A percentile compares a stretch with the other conserved stretches of the same genome.
phyloP scores from a whole-genome alignment of 2,888 invertebrate species.

The Rosalia funebris region DNA sequence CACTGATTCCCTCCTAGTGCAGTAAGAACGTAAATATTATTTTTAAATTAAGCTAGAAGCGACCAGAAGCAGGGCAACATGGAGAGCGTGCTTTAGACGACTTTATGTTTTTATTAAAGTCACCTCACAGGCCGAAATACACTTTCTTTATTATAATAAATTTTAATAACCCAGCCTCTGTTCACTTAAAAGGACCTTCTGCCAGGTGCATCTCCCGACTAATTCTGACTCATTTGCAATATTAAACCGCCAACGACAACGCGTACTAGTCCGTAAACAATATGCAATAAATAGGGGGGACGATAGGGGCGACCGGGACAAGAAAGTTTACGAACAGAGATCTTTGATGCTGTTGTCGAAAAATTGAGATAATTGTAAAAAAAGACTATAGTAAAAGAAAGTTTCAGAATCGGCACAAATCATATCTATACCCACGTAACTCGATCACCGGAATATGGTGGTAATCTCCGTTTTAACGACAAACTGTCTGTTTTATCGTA shows the following conservation, averaged over 20 bases:
- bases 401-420: neutral
- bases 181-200: constrained; percentile 20
- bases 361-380: neutral
- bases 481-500: no score
- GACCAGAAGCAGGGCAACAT: neutral
- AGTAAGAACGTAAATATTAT: no score
- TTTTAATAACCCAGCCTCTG: constrained; percentile 32
- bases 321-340: neutral
- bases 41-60: no score
- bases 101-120: constrained; percentile 28
- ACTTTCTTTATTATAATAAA: constrained; percentile 38
- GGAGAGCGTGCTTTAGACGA: neutral
- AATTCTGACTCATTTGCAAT: constrained; percentile 10
- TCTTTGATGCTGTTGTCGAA: neutral
- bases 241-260: constrained; percentile 11
- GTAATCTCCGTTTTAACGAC: no score
- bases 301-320: neutral
- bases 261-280: constrained; percentile 8
- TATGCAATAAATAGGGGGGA: no score
- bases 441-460: neutral
- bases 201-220: neutral
- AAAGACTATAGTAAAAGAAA: neutral
- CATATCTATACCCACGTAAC: neutral
- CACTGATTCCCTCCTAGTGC: no score
- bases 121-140: constrained; percentile 22